Evolutionary conservation across 2,888 invertebrate species (phyloP).

Genomic region (Ptilodon capucinus): DNA sequence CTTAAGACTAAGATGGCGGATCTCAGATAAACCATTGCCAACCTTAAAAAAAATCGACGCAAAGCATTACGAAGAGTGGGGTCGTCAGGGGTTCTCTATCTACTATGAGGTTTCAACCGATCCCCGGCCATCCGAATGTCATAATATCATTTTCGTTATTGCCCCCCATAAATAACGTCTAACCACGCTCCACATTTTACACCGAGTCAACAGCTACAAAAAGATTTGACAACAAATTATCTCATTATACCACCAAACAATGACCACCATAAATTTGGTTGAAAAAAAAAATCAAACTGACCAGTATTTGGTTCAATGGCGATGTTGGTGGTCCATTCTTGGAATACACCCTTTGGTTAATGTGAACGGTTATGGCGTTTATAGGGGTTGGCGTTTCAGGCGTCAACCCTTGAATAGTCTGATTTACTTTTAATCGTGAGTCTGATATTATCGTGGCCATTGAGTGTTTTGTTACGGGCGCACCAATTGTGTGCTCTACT

Average conservation of each 20-base stretch:
- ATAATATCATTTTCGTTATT: constrained; percentile 1
- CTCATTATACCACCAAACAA: constrained; percentile 55
- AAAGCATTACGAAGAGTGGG: too few species aligned
- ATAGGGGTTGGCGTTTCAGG: constrained; percentile 60
- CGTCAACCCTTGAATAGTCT: constrained; percentile 62
- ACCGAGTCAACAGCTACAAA: constrained; percentile 37
- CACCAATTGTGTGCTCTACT: constrained; percentile 27
- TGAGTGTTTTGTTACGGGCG: constrained; percentile 70
- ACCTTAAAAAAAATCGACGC: too few species aligned
- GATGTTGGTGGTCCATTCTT: constrained; percentile 72
- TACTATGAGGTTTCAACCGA: too few species aligned
- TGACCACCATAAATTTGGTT: constrained; percentile 38
- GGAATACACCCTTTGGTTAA: constrained; percentile 67
- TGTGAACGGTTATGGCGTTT: constrained; percentile 38
- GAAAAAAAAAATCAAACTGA: constrained; percentile 53
- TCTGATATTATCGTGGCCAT: constrained; percentile 66
- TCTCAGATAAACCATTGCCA: too few species aligned
- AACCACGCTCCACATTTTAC: constrained; percentile 23
- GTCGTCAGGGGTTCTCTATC: too few species aligned
- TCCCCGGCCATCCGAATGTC: not conserved
- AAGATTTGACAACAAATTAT: constrained; percentile 64
- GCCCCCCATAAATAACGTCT: constrained; percentile 20
- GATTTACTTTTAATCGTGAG: constrained; percentile 77
- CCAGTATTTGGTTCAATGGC: constrained; percentile 63
- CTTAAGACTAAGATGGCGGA: too few species aligned